Conservation (phyloP, 2,888 invertebrate species). For the Euspilapteryx auroguttella region DNA sequence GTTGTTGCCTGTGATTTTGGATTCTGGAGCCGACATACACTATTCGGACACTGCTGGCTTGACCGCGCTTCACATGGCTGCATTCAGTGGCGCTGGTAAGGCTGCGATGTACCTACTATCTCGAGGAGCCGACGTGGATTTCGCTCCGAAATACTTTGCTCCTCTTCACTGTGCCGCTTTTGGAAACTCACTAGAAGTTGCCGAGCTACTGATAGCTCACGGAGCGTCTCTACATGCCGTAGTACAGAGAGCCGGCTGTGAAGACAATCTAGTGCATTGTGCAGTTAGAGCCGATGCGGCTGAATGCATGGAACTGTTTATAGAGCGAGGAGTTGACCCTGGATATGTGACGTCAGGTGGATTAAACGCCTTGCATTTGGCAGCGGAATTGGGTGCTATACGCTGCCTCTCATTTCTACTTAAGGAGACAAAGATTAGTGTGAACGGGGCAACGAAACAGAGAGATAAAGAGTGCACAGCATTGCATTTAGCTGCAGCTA, state of each 20-base stretch:
- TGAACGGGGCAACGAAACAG: conserved; percentile 69
- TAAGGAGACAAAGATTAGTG: conserved; percentile 71
- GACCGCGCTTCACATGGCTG: conserved; percentile 73
- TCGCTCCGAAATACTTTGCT: conserved; percentile 71
- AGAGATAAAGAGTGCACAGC: conserved; percentile 78
- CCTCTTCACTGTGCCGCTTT: conserved; percentile 89
- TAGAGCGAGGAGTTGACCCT: conserved; percentile 74
- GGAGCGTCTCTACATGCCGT: conserved; percentile 71
- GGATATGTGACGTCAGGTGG: conserved; percentile 75
- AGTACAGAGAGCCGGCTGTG: conserved; percentile 67
- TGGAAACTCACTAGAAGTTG: conserved; percentile 80
- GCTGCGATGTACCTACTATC: conserved; percentile 70
- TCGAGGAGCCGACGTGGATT: conserved; percentile 70
- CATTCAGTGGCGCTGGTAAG: conserved; percentile 74
- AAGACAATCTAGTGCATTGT: conserved; percentile 80
- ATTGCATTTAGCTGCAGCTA: conserved; percentile 84
- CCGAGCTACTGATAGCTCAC: conserved; percentile 72
- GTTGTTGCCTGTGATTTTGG: conserved; percentile 66
- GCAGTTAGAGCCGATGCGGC: conserved; percentile 80
- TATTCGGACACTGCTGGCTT: conserved; percentile 74
- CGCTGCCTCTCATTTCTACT: conserved; percentile 75
- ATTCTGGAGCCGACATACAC: conserved; percentile 69
- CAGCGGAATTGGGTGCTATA: conserved; percentile 75
- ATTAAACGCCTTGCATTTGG: conserved; percentile 77
- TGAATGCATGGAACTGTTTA: conserved; percentile 76